Base-by-base conservation (phyloP, 1,140 invertebrate species). In the Atta texana region DNA sequence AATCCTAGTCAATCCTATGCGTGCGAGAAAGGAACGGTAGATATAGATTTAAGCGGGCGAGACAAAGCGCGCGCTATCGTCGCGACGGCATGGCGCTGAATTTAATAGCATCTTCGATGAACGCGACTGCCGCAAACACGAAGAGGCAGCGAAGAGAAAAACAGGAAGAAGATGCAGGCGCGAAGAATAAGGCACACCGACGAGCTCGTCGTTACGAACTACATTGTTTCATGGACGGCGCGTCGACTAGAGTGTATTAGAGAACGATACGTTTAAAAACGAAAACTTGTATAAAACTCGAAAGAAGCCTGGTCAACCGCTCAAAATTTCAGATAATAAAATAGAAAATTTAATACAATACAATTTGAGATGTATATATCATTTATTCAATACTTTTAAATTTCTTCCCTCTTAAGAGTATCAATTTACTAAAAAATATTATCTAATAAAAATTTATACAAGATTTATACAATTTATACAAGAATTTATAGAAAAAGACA, bases 331-430 rank as follows among this genome's bases (percentile, higher is more conserved):
- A 82, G 82, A 88, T 90, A 91, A 91, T 88, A 91, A 91, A 91
- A 89, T 86, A 88, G 82, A 71, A 88, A 44, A 18, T 91, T 91
- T 91, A 91, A 90, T 90, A 89, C 82, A 91, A 90, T 90, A 89
- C 82, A 88, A 86, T 69, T 84, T 18, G 64, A 77, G 44, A 39
- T 85, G 74, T 55, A 78, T 76, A 39, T 74, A 77, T 89, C 66
- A 87, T 87, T 90, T 63, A 39, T 74, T 85, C 39, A 51, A 51
- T 12, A 31, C n/a, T 51, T 18, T 18, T 7, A n/a, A 68, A 1
- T 69, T 44, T 55, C 21, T 12, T 28, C n/a, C 16, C 21, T 71
- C 12, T 21, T 5, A 34, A 34, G 21, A 31, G 16, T 57, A 55
- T 21, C 0, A n/a, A 44, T 51, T 18, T n/a, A 80, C 0, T 18